Base-by-base conservation (phyloP, 2,888 invertebrate genomes). In the Tetanocera ferruginea region DNA sequence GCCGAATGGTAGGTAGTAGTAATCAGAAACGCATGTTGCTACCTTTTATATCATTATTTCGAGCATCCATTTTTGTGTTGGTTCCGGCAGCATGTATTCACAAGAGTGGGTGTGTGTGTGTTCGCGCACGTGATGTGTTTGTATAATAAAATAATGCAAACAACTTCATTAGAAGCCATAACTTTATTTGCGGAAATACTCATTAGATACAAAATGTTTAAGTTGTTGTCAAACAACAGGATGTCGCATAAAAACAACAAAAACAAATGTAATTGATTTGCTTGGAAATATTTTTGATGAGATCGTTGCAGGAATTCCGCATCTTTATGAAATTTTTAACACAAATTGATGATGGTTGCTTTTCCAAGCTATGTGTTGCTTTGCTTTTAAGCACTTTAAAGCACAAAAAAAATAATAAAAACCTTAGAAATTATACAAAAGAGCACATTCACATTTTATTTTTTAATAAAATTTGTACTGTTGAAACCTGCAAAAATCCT, bases 151-250 rank as follows among this genome's bases (percentile, higher is more conserved):
- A 66, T 67, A 75, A 55, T 28, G 75, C 67, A 75, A 75, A 75
- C 80, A 80, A 71, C 78, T 78, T 80, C 73, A 78, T 76, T 80
- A 78, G 78, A 80, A 70, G 78, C 78, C 70, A 74, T 78, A 76
- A 80, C 76, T 78, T 76, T 57, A 78, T 80, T 80, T 80, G 76
- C 64, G 77, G 73, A 80, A 80, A 78, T 76, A 80, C 76, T 78
- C 79, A 66, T 76, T 73, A 78, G 76, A 78, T 76, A 73, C 67
- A 52, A 67, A 75, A 49, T 75, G 34, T 52, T 69, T 51, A 49
- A 69, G 23, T 51, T 69, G 51, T 6, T 51, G 51, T 51, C 51
- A 51, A 28, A 69, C 49, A 51, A 51, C 69, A 25, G 43, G 34
- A 66, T 5, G 64, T 19, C 25, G 62, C 11, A 25, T 51, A 17